A percentile compares a stretch with the other conserved stretches of the same genome.
phyloP scores from a whole-genome alignment of 2,797 vertebrate species.

The Syndactyla subalaris region DNA sequence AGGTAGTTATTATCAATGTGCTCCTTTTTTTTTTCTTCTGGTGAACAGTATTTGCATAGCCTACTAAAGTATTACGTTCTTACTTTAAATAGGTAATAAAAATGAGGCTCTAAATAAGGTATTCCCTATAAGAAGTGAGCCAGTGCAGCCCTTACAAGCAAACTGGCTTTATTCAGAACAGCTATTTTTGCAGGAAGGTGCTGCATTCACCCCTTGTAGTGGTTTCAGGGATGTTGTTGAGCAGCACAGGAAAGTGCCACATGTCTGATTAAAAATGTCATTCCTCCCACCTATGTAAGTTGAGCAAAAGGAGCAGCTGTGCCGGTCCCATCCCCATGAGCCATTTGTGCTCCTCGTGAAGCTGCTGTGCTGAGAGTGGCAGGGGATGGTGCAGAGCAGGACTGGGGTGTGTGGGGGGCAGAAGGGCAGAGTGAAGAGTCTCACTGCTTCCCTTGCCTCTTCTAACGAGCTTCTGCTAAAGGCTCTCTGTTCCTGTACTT shows the following conservation, averaged over 20 bases:
- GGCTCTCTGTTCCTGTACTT: background rate
- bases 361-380: background rate
- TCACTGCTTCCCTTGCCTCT: background rate
- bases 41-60: background rate
- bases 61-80: background rate
- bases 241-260: background rate
- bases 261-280: accelerated
- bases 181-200: background rate
- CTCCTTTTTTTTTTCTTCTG: background rate
- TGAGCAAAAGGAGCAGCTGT: background rate
- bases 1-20: background rate
- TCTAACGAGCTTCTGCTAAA: background rate
- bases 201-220: background rate
- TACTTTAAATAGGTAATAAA: background rate
- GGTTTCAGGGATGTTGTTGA: background rate
- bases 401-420: background rate
- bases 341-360: background rate
- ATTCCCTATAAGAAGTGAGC: background rate
- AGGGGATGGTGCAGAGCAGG: background rate
- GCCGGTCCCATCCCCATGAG: background rate
- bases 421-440: background rate
- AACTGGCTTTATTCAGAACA: background rate
- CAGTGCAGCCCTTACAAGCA: background rate
- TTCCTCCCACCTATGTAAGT: accelerated
- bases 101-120: background rate